phyloP scores from a whole-genome alignment of 2,113 vertebrate genomes.

The Pontoporia blainvillei region DNA sequence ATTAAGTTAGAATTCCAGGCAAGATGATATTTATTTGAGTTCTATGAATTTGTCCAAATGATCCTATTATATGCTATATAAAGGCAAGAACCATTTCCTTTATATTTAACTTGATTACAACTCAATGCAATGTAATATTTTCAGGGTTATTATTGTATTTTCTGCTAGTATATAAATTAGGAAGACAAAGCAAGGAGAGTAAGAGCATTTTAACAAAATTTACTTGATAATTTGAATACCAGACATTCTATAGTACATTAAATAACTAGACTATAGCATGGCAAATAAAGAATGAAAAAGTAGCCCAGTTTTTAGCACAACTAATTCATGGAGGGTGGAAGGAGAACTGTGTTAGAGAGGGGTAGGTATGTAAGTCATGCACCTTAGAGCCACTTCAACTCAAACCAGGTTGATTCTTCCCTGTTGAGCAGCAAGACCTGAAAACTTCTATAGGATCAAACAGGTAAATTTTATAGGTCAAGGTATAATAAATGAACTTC shows the following conservation, averaged over 20 bases:
- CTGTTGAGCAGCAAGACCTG: not conserved
- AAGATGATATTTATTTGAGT: not conserved
- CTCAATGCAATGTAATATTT: not conserved
- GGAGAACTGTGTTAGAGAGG: not conserved
- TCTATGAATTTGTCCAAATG: constrained; percentile 17
- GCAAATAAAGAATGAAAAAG: not conserved
- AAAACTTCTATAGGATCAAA: not conserved
- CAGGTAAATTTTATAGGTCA: not conserved
- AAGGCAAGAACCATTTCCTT: constrained; percentile 31
- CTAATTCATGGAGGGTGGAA: not conserved
- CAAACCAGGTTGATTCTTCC: not conserved
- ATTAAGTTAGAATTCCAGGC: not conserved
- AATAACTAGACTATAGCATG: not conserved
- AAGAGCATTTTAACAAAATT: constrained; percentile 1
- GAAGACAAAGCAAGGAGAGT: constrained; percentile 35
- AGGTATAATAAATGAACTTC: not conserved
- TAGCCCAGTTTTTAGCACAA: not conserved
- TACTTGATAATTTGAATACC: constrained; percentile 32
- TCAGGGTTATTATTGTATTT: constrained; percentile 7
- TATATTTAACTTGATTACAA: constrained; percentile 29
- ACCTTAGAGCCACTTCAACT: not conserved
- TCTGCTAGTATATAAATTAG: constrained; percentile 28
- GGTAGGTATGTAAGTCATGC: not conserved
- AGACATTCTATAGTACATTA: not conserved
- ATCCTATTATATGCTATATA: constrained; percentile 16